Evolutionary conservation across 2,888 invertebrate species (phyloP), one percentile per base, ranked within the genome.

Genomic region (Alloscopus bannaensis): DNA sequence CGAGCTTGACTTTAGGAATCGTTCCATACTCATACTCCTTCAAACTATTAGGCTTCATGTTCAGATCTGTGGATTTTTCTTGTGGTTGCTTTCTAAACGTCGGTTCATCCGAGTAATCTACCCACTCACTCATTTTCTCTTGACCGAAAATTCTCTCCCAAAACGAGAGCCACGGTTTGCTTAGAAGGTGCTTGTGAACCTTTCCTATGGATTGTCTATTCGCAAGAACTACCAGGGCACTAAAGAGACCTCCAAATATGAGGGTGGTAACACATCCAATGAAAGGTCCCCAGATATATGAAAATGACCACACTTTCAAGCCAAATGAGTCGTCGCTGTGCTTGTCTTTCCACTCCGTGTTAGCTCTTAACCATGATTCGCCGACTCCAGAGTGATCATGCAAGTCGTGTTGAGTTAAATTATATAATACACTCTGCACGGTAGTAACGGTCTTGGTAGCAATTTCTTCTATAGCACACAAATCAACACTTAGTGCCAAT

Each of bases 91-190:
- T 77, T n/a, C 81, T 60, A 36, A 77, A 81, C 6, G 52, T 40
- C 31, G 66, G 68, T 47, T 72, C 77, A 11, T 77, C 68, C 3
- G 42, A n/a, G 52, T 76, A 83, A 40, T 83, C 83, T 13, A 83
- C 62, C 76, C 80, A 83, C n/a, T 71, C 42, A 1, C 20, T 22
- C 83, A 83, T 81, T 36, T 69, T 77, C 29, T 81, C 76, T 47
- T 79, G 29, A 18, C 83, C 83, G 62, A 81, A 81, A 36, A 81
- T 72, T 47, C 40, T 47, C 22, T 76, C 81, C 83, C 83, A 83
- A 6, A 83, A 65, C 2, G 64, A 24, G 0, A 83, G 47, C 68
- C 81, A 83, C 3, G 78, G 81, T 65, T 76, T 42, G 31, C 72
- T 80, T 16, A 83, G 59, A 16, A 83, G 45, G 26, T 70, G 79